Base-by-base conservation (phyloP, 2,113 vertebrate species). In the Hystrix cristata region DNA sequence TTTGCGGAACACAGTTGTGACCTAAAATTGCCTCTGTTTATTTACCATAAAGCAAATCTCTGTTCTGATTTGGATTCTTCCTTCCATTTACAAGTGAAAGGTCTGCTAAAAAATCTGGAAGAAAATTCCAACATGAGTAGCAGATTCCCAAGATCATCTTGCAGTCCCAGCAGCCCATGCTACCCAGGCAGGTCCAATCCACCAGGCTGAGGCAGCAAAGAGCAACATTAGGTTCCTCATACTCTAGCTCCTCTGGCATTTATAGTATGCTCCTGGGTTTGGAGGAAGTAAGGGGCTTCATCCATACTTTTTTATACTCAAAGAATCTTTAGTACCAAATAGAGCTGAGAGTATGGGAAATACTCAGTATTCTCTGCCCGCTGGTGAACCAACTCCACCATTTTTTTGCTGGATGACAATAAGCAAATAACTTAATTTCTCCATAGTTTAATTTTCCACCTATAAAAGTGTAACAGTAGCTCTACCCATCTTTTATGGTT, bases 371-470 rank as follows among this genome's bases (percentile, higher is more conserved):
- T 62, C 71, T 95, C 80, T 71, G 27, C 31, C 27, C 7, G 46
- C 43, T 1, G 19, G 27, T 5, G 16, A 43, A 85, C 31, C 53
- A 19, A 6, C 8, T 23, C 31, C 25, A 29, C 16, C 55, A n/a
- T 12, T 64, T 85, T 29, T n/a, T 76, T 21, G 6, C 38, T 79
- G 5, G 51, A 25, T 51, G 46, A 38, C n/a, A 43, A 87, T 0
- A 5, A 94, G 23, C n/a, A 87, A 83, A 53, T 23, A 29, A 23
- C 25, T 71, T 27, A 1, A 91, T 57, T 95, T 81, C 57, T 94
- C 72, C 38, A 4, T 31, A 3, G 16, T 19, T 87, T 62, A 11
- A 31, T 87, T 91, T 94, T 16, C 31, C 27, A 59, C 11, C 62
- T 74, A 31, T 8, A 46, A 65, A 89, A 91, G 21, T 6, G 31